Evolutionary conservation across 2,888 invertebrate species (phyloP).

Genomic region (Acanthopleura granulata): DNA sequence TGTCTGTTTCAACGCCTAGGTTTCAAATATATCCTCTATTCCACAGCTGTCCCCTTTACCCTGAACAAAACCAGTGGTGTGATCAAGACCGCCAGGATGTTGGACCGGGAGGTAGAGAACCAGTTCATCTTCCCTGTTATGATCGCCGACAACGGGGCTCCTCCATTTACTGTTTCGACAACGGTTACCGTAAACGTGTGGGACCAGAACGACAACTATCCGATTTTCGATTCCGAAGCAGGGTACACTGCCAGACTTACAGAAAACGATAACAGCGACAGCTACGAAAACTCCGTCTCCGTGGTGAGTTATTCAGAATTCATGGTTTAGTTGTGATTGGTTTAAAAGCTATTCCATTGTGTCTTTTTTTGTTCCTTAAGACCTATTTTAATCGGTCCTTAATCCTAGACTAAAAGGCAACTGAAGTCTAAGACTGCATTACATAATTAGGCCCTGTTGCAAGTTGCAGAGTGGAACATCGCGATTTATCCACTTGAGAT

Average conservation of each 20-base stretch:
- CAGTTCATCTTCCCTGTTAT: neutral
- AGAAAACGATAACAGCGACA: constrained; percentile 20
- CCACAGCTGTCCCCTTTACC: constrained; percentile 2
- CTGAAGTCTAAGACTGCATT: neutral
- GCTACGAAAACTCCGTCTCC: neutral
- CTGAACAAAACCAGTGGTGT: neutral
- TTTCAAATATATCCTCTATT: no score
- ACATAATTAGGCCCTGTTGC: no score
- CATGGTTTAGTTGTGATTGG: no score
- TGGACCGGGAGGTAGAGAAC: constrained; percentile 4
- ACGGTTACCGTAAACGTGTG: constrained; percentile 74
- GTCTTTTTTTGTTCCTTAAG: no score
- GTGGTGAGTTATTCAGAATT: neutral
- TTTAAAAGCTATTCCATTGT: no score
- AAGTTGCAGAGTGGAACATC: no score
- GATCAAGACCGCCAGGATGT: neutral
- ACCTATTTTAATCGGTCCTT: no score
- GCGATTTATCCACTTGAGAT: no score
- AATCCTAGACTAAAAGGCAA: neutral
- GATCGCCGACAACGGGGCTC: constrained; percentile 11
- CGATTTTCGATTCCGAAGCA: constrained; percentile 77
- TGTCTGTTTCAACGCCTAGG: no score
- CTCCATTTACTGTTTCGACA: constrained; percentile 18
- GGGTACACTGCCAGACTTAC: constrained; percentile 24
- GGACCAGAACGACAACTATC: constrained; percentile 91